Base-by-base conservation (phyloP, 2,797 vertebrate genomes). In the Eulemur rubriventer region DNA sequence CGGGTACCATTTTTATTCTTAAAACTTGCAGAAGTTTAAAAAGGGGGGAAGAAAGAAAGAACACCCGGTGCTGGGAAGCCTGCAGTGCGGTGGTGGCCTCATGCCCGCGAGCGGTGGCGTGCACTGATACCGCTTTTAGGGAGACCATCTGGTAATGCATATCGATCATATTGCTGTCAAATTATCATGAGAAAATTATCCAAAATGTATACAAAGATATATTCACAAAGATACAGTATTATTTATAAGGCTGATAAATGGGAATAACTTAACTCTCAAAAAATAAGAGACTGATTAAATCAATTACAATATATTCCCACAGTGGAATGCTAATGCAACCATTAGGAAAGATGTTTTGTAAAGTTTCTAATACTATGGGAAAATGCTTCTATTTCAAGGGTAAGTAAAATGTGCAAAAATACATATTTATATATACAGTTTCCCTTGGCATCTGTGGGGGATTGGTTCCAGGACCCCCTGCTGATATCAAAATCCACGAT, bases 1-100 rank as follows among this genome's bases (percentile, higher is more conserved):
- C 89, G 95, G 92, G 65, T 93, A 97, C 81, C 87, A 72, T 92
- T 93, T 97, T 90, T 75, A 78, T 89, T 50, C 91, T n/a, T 81
- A 91, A 92, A 95, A 96, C 52, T 35, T 82, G 63, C 52, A 92
- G 46, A 93, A 95, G 65, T 81, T 59, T 52, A 90, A 65, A 94
- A 91, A 91, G 92, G 50, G 35, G 22, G 50, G 7, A n/a, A 24
- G 22, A 11, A 9, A 35, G n/a, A 18, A 35, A 55, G 35, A 28
- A 55, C 26, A 38, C n/a, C n/a, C 50, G 59, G n/a, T 35, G 46
- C 4, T 20, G 35, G 69, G 52, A 61, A 79, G 88, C 26, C 3
- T 35, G 26, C 38, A 79, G 70, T 6, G 18, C 11, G 4, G 9
- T 22, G 43, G 30, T 16, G 48, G 20, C 57, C 80, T 80, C 6